A percentile compares a stretch with the other conserved stretches of the same genome.
These are phyloP conservation scores for Acholoe squamosa DNA, from an alignment of 2,888 invertebrate species.

Conservation along the genomic window DNA sequence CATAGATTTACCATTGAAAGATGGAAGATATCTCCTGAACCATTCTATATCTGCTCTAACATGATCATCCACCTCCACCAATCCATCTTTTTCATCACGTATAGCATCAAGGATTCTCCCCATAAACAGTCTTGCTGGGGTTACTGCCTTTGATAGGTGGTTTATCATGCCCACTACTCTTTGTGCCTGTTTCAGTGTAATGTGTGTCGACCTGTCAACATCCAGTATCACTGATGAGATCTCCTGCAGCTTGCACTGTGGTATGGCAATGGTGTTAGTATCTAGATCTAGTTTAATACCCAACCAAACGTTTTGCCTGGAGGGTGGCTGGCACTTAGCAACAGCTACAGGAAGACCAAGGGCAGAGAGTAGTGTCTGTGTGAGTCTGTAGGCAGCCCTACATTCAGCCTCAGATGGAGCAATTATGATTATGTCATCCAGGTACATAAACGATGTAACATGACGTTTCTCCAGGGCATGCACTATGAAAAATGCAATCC, in stretches of 20 bases:
- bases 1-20: not conserved
- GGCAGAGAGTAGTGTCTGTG: not conserved
- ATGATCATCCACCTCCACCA: not conserved
- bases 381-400: not conserved
- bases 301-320: not conserved
- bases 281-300: not conserved
- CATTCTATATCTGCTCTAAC: slow-evolving; percentile 1
- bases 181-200: not conserved
- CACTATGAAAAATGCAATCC: not conserved
- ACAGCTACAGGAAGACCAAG: not conserved
- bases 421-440: slow-evolving; percentile 1
- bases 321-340: not conserved
- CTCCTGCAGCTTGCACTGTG: not conserved
- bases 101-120: not conserved
- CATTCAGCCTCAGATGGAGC: not conserved
- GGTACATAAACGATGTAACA: not conserved
- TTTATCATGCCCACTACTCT: not conserved
- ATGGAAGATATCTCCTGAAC: not conserved
- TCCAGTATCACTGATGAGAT: not conserved
- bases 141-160: not conserved
- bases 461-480: not conserved
- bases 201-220: not conserved
- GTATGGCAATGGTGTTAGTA: not conserved
- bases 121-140: not conserved
- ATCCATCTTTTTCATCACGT: not conserved